Percentiles rank a stretch among this genome's conserved stretches.
These are phyloP conservation scores for Triplophysa dalaica DNA, from an alignment of 2,113 vertebrate species.

Conservation along the genomic window DNA sequence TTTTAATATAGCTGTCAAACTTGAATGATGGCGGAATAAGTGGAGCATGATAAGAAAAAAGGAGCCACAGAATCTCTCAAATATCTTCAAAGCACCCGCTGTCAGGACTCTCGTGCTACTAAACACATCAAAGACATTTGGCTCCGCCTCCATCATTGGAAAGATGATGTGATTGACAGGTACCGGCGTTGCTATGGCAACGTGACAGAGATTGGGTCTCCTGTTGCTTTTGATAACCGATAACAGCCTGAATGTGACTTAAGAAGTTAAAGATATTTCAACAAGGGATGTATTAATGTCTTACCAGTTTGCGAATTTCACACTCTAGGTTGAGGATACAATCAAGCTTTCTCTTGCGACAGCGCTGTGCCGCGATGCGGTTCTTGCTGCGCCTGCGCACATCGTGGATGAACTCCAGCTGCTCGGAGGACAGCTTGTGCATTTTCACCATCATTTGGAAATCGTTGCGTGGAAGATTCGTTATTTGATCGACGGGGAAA, in stretches of 20 bases:
- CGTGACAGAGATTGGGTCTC: neutral
- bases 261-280: constrained; percentile 4
- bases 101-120: constrained; percentile 33
- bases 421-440: constrained; percentile 98
- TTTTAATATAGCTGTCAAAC: constrained; percentile 22
- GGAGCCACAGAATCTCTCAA: neutral
- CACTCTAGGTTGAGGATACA: constrained; percentile 98
- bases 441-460: constrained; percentile 99
- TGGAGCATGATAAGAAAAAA: neutral
- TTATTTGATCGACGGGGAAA: constrained; percentile 99
- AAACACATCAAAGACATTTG: constrained; percentile 39
- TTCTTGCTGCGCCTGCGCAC: constrained; percentile 96
- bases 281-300: constrained; percentile 19
- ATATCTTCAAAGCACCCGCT: constrained; percentile 15
- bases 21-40: neutral
- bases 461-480: constrained; percentile 98
- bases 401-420: constrained; percentile 97
- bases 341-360: constrained; percentile 98
- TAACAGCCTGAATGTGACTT: neutral
- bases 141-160: constrained; percentile 7
- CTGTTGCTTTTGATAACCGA: neutral
- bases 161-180: constrained; percentile 37
- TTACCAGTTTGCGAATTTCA: constrained; percentile 95
- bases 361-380: constrained; percentile 97
- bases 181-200: constrained; percentile 44